These are phyloP conservation scores for Tenebrosternarchus preto DNA, from an alignment of 2,113 vertebrate species.

Conservation along the genomic window DNA sequence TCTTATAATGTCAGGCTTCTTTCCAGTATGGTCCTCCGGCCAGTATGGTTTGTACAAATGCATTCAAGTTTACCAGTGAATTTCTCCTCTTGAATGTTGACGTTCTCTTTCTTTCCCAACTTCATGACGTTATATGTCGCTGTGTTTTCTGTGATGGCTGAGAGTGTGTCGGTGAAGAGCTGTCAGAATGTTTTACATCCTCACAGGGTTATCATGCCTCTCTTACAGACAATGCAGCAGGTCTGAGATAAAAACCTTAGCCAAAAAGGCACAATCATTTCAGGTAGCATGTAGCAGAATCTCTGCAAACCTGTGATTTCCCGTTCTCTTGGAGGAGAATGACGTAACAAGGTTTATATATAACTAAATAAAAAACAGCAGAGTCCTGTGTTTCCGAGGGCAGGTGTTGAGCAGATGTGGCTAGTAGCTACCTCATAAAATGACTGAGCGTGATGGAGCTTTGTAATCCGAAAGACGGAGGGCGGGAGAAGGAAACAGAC, in stretches of 20 bases:
- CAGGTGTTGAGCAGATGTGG: constrained; percentile 52
- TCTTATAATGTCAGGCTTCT: too few relatives aligned
- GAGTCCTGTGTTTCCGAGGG: constrained; percentile 43
- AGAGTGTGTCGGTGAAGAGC: background rate
- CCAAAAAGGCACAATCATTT: background rate
- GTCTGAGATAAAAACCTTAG: background rate
- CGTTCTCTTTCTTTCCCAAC: background rate
- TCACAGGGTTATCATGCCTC: background rate
- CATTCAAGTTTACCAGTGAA: background rate
- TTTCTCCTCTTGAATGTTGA: background rate
- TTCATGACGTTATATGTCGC: background rate
- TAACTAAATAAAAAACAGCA: constrained; percentile 33
- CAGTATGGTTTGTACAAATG: too few relatives aligned
- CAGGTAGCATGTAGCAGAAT: constrained; percentile 12
- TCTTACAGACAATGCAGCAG: background rate
- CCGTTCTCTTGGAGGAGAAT: constrained; percentile 14
- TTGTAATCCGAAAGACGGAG: constrained; percentile 5
- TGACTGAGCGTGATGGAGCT: background rate
- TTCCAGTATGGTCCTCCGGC: too few relatives aligned
- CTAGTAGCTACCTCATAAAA: constrained; percentile 48
- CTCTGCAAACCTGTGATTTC: constrained; percentile 31
- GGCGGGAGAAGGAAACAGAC: background rate
- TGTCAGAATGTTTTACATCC: background rate
- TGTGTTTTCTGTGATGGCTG: background rate
- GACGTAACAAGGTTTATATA: constrained; percentile 45